Conservation (phyloP, 2,888 invertebrate genomes). For the Pseudococcus jackbeardsleyi region DNA sequence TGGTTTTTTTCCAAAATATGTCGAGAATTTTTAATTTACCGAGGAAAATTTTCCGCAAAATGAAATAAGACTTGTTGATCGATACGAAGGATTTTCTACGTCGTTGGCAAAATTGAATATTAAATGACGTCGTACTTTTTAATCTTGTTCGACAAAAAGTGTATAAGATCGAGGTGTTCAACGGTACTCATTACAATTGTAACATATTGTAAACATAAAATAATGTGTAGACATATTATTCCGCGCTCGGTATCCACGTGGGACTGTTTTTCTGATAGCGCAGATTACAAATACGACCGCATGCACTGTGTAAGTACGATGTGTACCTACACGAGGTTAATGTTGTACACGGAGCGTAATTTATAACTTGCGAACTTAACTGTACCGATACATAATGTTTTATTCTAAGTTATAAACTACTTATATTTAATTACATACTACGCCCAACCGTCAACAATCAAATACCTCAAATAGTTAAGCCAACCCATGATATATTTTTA, state of each 20-base stretch:
- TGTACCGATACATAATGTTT: slow-evolving; percentile 41
- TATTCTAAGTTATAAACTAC: slow-evolving; percentile 40
- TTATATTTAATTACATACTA: slow-evolving; percentile 34
- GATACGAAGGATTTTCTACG: background rate
- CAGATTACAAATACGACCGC: slow-evolving; percentile 50
- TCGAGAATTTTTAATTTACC: slow-evolving; percentile 23
- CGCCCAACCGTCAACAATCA: slow-evolving; percentile 33
- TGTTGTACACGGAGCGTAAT: slow-evolving; percentile 60
- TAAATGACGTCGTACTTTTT: background rate
- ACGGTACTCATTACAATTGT: slow-evolving; percentile 36
- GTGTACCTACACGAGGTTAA: slow-evolving; percentile 64
- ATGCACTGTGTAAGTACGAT: slow-evolving; percentile 46
- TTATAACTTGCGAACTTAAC: slow-evolving; percentile 60
- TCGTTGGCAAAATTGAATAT: background rate
- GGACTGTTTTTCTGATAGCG: slow-evolving; percentile 37
- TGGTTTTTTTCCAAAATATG: background rate
- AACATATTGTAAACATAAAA: slow-evolving; percentile 50
- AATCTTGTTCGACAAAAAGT: background rate
- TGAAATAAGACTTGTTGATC: background rate
- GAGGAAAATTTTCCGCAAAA: slow-evolving; percentile 1
- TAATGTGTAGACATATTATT: slow-evolving; percentile 31
- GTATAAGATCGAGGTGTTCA: slow-evolving; percentile 28
- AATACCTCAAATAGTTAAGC: slow-evolving; percentile 25
- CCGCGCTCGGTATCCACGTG: slow-evolving; percentile 38
- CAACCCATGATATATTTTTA: background rate